Base-by-base conservation (phyloP, 1,140 invertebrate genomes). In the Trissolcus basalis region DNA sequence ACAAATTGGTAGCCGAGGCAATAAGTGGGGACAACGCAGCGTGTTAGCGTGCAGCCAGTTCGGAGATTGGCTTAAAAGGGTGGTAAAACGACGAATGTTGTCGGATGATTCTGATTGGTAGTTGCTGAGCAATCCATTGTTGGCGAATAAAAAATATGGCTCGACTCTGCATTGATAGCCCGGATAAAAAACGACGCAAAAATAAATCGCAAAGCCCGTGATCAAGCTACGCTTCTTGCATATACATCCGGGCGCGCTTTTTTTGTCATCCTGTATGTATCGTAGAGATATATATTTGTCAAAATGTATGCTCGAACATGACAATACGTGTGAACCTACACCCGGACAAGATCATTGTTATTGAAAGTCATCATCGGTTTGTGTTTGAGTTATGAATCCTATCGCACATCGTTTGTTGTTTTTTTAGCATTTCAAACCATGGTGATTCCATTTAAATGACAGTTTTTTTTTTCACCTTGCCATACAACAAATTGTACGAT, bases 71-170 rank as follows among this genome's bases (percentile, higher is more conserved):
- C 58, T 67, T 64, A 56, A 78, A 69, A 69, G 73, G 77, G 72
- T 58, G 80, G 80, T 77, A 56, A 64, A 63, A 74, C 70, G 65
- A 72, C 63, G 74, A 71, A 69, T 81, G 76, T 84, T 86, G 86
- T 85, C 85, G 86, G 86, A 86, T 85, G 85, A 87, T 87, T 85
- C 86, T 87, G 86, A 86, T 87, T 86, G 86, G 86, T 87, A 85
- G 86, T 87, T 86, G 86, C 85, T 78, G 81, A 84, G 83, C 83
- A 82, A 86, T 86, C 81, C 79, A 81, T 79, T 81, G 78, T 79
- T 56, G 77, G 76, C 65, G 77, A 79, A 78, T 72, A 77, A 81
- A 84, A 82, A 82, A 76, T 78, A 83, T 77, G 78, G 54, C 65
- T 65, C 76, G 76, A 65, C 76, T 60, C 70, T 78, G 80, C 69